These are phyloP conservation scores for Dicrurus megarhynchus DNA, from an alignment of 2,113 vertebrate species.

Conservation along the genomic window DNA sequence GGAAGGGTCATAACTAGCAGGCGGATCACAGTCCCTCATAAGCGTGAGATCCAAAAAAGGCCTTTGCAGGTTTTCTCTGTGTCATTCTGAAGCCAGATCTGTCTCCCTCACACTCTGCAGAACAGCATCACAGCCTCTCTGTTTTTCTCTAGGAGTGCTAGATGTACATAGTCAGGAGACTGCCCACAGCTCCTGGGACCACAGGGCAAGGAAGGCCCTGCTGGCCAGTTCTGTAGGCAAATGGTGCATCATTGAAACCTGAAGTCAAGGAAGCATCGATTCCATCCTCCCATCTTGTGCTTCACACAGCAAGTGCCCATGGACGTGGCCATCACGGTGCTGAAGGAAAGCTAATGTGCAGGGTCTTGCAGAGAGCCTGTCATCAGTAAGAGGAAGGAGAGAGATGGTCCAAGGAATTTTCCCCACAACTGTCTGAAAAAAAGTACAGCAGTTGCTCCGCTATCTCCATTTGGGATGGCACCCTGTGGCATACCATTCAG, in stretches of 20 bases:
- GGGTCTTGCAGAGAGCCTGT: not conserved
- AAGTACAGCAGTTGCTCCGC: not conserved
- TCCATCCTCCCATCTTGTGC: not conserved
- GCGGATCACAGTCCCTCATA: not conserved
- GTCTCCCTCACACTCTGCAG: not conserved
- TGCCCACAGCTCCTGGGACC: not conserved
- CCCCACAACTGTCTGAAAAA: not conserved
- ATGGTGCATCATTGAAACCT: fast-evolving
- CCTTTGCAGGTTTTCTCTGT: not conserved
- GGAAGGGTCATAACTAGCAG: not conserved
- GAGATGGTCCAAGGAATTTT: not conserved
- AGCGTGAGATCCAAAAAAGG: not conserved
- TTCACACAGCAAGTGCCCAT: not conserved
- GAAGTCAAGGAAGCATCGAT: not conserved
- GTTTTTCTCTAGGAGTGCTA: not conserved
- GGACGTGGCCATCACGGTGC: fast-evolving
- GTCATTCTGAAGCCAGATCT: not conserved
- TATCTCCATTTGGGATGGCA: not conserved
- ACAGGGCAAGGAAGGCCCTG: not conserved
- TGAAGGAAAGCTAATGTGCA: not conserved
- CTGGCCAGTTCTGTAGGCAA: not conserved
- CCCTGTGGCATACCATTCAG: not conserved
- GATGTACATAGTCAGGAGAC: not conserved
- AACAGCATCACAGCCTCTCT: not conserved
- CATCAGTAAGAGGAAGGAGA: not conserved